Evolutionary conservation across 2,888 invertebrate genomes (phyloP), one percentile per base, ranked within the genome.

Genomic region (Nyleta sp.): DNA sequence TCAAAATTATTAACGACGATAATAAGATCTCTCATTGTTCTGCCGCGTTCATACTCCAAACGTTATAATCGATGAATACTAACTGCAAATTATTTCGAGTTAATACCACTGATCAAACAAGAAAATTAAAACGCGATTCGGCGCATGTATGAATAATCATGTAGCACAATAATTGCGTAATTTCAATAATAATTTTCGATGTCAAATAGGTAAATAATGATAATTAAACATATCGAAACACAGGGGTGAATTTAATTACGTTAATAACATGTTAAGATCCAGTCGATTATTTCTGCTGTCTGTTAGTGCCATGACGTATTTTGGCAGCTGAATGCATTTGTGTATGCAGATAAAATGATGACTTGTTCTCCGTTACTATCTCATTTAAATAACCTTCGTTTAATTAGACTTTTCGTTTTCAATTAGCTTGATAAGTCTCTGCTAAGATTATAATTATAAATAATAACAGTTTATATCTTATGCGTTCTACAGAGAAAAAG

Each of bases 211-310:
- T 28, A 38, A n/a, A 11, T 42, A 64, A 38, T 40, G 15, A 31
- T 64, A 52, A 64, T 64, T 50, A 64, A 38, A 52, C 33, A 17
- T 24, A 22, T 38, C 18, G 7, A 18, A 46, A 57, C 28, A 22
- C 5, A 20, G 17, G 28, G 50, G 18, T 50, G 67, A 46, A 68
- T 68, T 46, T 57, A 68, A 68, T 68, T 68, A 55, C 18, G 17
- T 46, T 46, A 46, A 35, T 28, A 55, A 17, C 28, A 67, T 53
- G 33, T 42, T 18, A 35, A 68, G 64, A 64, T 64, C n/a, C 17
- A 44, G 42, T 59, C 20, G 50, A 68, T 68, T 57, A 59, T 59
- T 50, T 20, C 15, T 35, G 33, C 38, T 24, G 22, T 38, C 22
- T 33, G 22, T 44, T 50, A 55, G 11, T 22, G 24, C 44, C 28